A percentile compares a stretch with the other conserved stretches of the same genome.
These are phyloP conservation scores for Apteryx mantelli DNA, from an alignment of 2,113 vertebrate species.

Conservation along the genomic window DNA sequence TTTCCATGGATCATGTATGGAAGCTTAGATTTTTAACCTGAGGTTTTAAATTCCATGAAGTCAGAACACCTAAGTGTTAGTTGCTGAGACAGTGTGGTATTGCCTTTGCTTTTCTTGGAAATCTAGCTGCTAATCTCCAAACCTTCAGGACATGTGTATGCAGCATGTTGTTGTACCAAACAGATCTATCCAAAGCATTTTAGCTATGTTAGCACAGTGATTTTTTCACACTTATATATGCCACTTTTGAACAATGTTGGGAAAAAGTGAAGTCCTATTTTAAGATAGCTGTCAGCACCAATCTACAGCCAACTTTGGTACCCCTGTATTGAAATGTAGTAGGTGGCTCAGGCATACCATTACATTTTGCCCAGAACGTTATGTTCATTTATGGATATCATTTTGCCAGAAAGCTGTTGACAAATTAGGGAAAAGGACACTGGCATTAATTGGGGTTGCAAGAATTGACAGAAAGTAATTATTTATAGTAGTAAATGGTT, in stretches of 20 bases:
- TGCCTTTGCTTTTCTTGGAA: background rate
- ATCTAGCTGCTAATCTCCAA: background rate
- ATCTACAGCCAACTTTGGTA: background rate
- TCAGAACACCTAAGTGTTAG: background rate
- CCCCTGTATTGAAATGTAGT: background rate
- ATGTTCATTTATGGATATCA: background rate
- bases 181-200: background rate
- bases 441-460: background rate
- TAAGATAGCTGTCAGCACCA: background rate
- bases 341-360: background rate
- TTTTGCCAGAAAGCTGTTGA: background rate
- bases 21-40: background rate
- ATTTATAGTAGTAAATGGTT: background rate
- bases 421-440: background rate
- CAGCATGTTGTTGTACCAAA: background rate
- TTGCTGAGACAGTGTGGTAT: background rate
- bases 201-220: rapidly evolving
- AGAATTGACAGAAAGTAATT: background rate
- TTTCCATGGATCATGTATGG: background rate
- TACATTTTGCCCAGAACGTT: background rate
- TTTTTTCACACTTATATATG: background rate
- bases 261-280: background rate
- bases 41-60: background rate
- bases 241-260: background rate
- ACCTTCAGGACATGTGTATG: background rate